These are phyloP conservation scores for Nomada goodeniana DNA, from an alignment of 2,888 invertebrate species.

Conservation along the genomic window DNA sequence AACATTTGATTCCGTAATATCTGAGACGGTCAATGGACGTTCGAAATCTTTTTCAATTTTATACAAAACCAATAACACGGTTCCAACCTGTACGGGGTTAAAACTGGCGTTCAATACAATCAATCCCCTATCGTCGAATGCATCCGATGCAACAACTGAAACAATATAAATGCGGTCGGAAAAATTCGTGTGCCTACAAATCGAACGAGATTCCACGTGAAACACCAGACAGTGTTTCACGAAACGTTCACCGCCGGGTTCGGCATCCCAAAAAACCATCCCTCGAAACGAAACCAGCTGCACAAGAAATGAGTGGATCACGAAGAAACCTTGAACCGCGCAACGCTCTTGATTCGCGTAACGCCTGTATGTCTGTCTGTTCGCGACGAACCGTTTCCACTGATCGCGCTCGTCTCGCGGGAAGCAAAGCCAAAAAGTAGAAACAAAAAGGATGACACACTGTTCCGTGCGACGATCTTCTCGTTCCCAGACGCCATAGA, in stretches of 20 bases:
- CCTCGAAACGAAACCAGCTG: background rate
- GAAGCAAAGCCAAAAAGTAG: no score
- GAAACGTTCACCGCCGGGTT: background rate
- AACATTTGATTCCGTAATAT: no score
- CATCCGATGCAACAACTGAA: no score
- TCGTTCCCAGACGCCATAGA: constrained; percentile 37
- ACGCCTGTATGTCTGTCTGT: background rate
- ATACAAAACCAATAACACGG: no score
- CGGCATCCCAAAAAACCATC: background rate
- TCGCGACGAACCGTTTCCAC: background rate
- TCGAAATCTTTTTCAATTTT: no score
- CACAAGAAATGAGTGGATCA: background rate
- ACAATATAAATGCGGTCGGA: no score
- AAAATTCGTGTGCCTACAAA: no score
- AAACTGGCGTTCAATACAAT: no score
- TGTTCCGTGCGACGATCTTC: constrained; percentile 8
- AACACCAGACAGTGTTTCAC: background rate
- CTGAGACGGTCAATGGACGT: background rate
- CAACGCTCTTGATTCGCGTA: constrained; percentile 2
- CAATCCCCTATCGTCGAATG: no score
- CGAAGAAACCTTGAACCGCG: background rate
- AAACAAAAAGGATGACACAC: background rate
- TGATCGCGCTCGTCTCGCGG: background rate
- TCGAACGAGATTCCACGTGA: no score
- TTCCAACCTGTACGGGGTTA: no score